Evolutionary conservation across 30 jellyfish, hydroid and myxozoan genomes (phyloP).

Genomic region (Pelagia noctiluca): DNA sequence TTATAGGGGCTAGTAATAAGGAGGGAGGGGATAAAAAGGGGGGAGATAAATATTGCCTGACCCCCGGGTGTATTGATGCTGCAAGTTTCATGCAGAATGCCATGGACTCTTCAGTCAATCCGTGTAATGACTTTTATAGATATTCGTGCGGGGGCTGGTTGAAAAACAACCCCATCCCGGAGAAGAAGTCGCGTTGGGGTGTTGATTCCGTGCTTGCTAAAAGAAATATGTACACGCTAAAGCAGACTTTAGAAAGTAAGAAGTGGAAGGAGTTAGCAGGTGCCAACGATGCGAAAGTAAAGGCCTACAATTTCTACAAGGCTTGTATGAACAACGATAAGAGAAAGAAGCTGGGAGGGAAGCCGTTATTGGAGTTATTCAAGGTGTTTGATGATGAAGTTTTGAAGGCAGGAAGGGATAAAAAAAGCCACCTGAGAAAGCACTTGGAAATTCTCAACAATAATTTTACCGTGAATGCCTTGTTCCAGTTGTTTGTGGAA

Average conservation of each 20-base stretch:
- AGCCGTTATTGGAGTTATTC: constrained; percentile 57
- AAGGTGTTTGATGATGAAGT: constrained; percentile 22
- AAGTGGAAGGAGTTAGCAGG: constrained; percentile 32
- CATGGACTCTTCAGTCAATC: constrained; percentile 69
- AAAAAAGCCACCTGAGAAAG: constrained; percentile 1
- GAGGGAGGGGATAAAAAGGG: neutral
- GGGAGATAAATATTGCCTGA: constrained; percentile 29
- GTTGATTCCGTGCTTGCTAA: constrained; percentile 72
- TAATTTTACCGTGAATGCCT: constrained; percentile 36
- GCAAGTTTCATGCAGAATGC: constrained; percentile 82
- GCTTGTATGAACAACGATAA: constrained; percentile 80
- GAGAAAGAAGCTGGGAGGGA: constrained; percentile 68
- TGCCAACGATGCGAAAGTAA: constrained; percentile 44
- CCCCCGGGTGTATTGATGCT: constrained; percentile 88
- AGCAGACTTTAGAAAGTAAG: constrained; percentile 43
- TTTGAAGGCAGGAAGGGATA: neutral
- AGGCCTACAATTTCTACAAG: constrained; percentile 72
- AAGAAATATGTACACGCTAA: constrained; percentile 62
- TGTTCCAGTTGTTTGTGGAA: constrained; percentile 51
- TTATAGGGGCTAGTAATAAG: neutral
- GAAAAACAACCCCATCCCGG: constrained; percentile 85
- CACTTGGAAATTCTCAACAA: constrained; percentile 20
- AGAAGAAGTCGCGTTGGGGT: constrained; percentile 74
- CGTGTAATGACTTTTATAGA: constrained; percentile 80
- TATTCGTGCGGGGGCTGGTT: constrained; percentile 96